Conservation (phyloP, 2,113 vertebrate genomes). For the Lepidothrix coronata region DNA sequence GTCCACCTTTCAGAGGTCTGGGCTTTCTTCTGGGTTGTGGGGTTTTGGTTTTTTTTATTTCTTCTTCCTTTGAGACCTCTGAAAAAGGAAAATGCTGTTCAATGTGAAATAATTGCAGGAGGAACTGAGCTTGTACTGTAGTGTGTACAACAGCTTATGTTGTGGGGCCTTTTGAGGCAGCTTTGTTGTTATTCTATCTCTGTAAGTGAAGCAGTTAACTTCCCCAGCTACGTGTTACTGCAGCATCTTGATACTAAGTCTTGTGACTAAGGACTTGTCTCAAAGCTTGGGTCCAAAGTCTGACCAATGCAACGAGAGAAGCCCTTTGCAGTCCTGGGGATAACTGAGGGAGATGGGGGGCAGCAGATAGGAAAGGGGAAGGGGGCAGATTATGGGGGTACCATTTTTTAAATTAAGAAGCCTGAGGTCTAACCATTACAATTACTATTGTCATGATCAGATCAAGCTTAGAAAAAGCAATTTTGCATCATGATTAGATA, state of each 20-base stretch:
- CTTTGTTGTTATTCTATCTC: not conserved
- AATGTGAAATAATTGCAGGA: not conserved
- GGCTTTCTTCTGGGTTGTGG: not conserved
- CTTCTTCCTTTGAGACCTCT: not conserved
- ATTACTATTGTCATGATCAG: not conserved
- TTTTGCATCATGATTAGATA: not conserved
- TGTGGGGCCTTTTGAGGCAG: not conserved
- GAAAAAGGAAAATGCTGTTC: not conserved
- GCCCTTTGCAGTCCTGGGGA: not conserved
- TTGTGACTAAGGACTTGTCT: not conserved
- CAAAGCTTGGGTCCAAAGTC: not conserved
- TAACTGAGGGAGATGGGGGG: no score
- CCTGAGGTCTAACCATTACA: not conserved
- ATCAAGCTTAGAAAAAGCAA: not conserved
- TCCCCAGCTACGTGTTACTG: not conserved
- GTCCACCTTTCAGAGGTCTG: not conserved
- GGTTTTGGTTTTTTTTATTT: not conserved
- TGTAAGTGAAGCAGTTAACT: not conserved
- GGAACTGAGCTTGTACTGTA: not conserved
- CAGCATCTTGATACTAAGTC: not conserved
- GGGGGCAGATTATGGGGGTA: not conserved
- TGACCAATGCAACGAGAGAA: not conserved
- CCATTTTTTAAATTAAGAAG: not conserved
- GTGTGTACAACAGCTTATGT: not conserved
- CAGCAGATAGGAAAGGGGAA: fast-evolving